Base-by-base conservation (phyloP, 2,113 vertebrate genomes). In the Callionymus lyra region DNA sequence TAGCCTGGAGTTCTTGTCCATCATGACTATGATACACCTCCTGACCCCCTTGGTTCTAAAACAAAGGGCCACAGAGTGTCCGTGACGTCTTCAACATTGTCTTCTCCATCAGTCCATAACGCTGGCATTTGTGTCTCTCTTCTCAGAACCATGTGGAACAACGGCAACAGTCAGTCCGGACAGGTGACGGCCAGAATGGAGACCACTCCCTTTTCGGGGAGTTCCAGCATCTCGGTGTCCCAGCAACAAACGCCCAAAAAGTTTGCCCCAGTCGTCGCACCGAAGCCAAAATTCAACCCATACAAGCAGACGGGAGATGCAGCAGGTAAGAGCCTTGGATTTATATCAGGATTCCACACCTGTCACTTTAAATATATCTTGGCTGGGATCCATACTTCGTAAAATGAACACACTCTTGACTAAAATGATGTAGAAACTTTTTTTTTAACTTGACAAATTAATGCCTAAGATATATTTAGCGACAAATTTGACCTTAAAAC, bases 261-360 rank as follows among this genome's bases (percentile, higher is more conserved):
- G 53, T 98, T 93, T 76, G 93, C 93, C 0, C 93, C 94, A 0
- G 79, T 95, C 1, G 94, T 98, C 6, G 94, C 94, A 13, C 94
- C 94, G 19, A 98, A 98, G 55, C 94, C 94, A 12, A 98, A 97
- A 71, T 95, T 92, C 76, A 95, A 97, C 60, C 93, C 93, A 0
- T 95, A 94, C 66, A 92, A 92, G 54, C 63, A 48, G 9, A 31
- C 16, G 11, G 79, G 63, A 41, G 84, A 84, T 1, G 6, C 47
- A 11, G 6, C 27, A 14, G 78, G 21, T 27, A 27, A 27, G 21
- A 27, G 21, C 4, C 4, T 27, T 27, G 21, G 21, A 27, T 8
- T 27, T 27, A 27, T 5, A 27, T 8, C 21, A 8, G 4, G 21
- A 27, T 4, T 27, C 21, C 4, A 27, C 8, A 27, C 21, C 8